These are phyloP conservation scores for Rambutsinella grinnellia DNA, from an alignment of 2,888 invertebrate genomes.

Conservation along the genomic window DNA sequence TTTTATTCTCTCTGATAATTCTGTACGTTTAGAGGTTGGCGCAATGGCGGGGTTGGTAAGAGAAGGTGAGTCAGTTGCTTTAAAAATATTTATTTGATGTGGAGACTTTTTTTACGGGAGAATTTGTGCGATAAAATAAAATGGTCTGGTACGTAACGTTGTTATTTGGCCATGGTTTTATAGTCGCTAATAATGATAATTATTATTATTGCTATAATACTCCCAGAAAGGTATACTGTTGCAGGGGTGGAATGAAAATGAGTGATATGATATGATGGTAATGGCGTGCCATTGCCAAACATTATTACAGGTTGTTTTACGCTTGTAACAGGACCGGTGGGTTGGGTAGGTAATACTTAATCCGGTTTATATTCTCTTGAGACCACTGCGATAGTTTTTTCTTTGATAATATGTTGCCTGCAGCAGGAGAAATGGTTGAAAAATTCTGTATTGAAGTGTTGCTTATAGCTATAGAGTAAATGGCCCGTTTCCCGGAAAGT, in stretches of 20 bases:
- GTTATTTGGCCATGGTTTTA: constrained; percentile 43
- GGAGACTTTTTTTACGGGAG: constrained; percentile 4
- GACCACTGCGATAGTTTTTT: too few relatives aligned
- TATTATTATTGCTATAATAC: constrained; percentile 25
- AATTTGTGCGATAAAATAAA: constrained; percentile 42
- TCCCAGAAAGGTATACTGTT: not conserved
- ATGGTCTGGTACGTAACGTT: constrained; percentile 20
- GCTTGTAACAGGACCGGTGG: constrained; percentile 14
- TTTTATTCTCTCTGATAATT: not conserved
- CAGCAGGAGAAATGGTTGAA: too few relatives aligned
- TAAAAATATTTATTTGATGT: too few relatives aligned
- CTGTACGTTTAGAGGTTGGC: not conserved
- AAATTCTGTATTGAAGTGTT: too few relatives aligned
- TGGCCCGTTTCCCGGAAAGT: too few relatives aligned
- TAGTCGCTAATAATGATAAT: constrained; percentile 55
- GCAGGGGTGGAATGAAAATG: constrained; percentile 2
- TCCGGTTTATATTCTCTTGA: not conserved
- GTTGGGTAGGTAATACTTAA: not conserved
- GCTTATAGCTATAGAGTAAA: too few relatives aligned
- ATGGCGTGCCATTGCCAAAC: not conserved
- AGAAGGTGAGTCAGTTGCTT: too few relatives aligned
- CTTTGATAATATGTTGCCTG: too few relatives aligned
- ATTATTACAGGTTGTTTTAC: constrained; percentile 19
- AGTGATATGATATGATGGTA: constrained; percentile 10
- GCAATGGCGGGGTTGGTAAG: too few relatives aligned